Evolutionary conservation across 2,888 invertebrate genomes (phyloP).

Genomic region (Corythucha ciliata): DNA sequence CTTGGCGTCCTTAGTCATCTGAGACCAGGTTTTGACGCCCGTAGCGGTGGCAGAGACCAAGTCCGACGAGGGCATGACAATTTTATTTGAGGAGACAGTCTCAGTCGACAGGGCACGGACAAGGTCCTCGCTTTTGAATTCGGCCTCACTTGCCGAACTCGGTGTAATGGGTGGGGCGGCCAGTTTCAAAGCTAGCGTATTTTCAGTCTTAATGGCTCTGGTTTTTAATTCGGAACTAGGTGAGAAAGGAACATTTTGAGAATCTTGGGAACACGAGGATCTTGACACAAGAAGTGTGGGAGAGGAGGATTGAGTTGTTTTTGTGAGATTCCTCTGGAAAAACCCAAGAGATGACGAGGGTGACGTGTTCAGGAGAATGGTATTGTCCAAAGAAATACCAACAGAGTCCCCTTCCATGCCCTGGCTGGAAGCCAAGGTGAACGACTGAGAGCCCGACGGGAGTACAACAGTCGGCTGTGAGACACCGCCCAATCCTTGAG

Average conservation of each 20-base stretch:
- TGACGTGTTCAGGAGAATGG: conserved; percentile 37
- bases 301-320: conserved; percentile 10
- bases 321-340: conserved; percentile 36
- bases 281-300: conserved; percentile 12
- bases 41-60: too few relatives aligned
- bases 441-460: conserved; percentile 34
- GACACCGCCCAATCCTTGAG: conserved; percentile 42
- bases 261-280: conserved; percentile 4
- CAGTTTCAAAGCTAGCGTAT: too few relatives aligned
- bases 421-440: conserved; percentile 30
- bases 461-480: conserved; percentile 43
- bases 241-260: conserved; percentile 6
- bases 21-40: conserved; percentile 20
- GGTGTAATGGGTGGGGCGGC: too few relatives aligned
- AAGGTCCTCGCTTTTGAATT: conserved; percentile 19
- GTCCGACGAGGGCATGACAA: neutral
- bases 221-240: conserved; percentile 3
- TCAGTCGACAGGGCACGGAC: conserved; percentile 2
- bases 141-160: too few relatives aligned
- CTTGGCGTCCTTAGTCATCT: conserved; percentile 11
- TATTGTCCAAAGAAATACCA: conserved; percentile 41
- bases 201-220: conserved; percentile 2
- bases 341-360: conserved; percentile 37
- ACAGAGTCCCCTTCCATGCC: conserved; percentile 28
- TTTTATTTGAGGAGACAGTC: conserved; percentile 5